These are phyloP conservation scores for Brachionus plicatilis DNA, from an alignment of 1,140 invertebrate species.

Conservation along the genomic window DNA sequence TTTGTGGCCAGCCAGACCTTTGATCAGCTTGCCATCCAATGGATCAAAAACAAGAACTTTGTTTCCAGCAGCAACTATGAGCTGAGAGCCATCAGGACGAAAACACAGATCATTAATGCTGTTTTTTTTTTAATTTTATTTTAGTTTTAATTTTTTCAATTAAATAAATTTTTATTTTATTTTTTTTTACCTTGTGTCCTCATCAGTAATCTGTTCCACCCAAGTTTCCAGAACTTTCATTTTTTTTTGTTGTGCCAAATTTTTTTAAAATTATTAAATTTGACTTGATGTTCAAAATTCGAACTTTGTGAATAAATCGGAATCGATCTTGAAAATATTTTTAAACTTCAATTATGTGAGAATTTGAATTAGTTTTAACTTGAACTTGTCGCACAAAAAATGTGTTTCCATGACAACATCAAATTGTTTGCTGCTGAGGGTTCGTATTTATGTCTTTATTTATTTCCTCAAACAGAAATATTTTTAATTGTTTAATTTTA, in stretches of 20 bases:
- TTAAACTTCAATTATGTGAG: constrained; percentile 29
- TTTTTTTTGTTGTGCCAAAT: neutral
- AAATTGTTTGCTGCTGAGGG: neutral
- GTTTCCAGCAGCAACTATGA: constrained; percentile 86
- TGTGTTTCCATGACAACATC: neutral
- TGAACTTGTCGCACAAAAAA: neutral
- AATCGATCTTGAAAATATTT: neutral
- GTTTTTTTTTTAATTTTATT: neutral
- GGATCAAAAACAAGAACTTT: constrained; percentile 88
- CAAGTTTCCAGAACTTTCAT: constrained; percentile 39
- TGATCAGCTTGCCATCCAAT: constrained; percentile 78
- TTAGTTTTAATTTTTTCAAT: neutral
- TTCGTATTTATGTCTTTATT: neutral
- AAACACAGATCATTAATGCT: constrained; percentile 50
- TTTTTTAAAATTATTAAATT: neutral
- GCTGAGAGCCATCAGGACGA: constrained; percentile 84
- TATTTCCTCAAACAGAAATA: neutral
- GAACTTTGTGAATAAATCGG: neutral
- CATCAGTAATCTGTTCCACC: constrained; percentile 18
- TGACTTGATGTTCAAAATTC: neutral
- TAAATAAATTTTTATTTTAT: neutral
- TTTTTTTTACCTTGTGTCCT: neutral
- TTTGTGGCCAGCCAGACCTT: constrained; percentile 88
- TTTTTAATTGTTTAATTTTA: neutral
- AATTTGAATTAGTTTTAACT: constrained; percentile 31